Evolutionary conservation across 2,113 vertebrate species (phyloP), one percentile per base, ranked within the genome.

Genomic region (Aegypius monachus): DNA sequence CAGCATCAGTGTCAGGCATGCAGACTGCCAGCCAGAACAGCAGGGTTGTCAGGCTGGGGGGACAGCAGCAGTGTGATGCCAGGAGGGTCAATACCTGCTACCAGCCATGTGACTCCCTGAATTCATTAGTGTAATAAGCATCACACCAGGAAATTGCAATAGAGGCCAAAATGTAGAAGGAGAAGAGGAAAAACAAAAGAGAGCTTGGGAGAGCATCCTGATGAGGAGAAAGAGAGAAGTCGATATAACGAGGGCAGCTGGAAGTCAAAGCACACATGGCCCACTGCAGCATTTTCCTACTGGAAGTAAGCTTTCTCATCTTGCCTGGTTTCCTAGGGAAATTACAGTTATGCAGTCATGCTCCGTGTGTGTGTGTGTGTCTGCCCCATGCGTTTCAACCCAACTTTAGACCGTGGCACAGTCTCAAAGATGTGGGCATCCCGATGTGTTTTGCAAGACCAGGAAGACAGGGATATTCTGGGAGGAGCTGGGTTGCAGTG

Each of bases 361-460:
- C 11, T 59, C 42, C 3, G 0, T 7, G 23, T 22, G 13, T 5
- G 23, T 29, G 15, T 50, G 48, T 52, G 27, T 17, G 52, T 31
- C 19, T 91, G 63, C 55, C 18, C 61, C 72, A 38, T 42, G 45
- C 6, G 1, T 56, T 53, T 31, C 79, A 61, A 13, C 21, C 36
- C 81, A 61, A 8, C 5, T 14, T 34, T 14, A 6, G 32, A 17
- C 22, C 40, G 42, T 1, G 13, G 21, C 47, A 62, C 25, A 42
- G 16, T 5, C 86, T 27, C 56, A 53, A 22, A 52, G 53, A 27
- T 1, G 4, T 0, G 4, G 10, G 6, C 34, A 47, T 45, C 42
- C 55, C 7, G 0, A 0, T 0, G 1, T 19, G 22, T 18, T 45
- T 32, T 70, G 38, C 53, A 62, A n/a, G 61, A 34, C 4, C 25